Conservation (phyloP, 2,888 invertebrate species). For the Hesperia comma region DNA sequence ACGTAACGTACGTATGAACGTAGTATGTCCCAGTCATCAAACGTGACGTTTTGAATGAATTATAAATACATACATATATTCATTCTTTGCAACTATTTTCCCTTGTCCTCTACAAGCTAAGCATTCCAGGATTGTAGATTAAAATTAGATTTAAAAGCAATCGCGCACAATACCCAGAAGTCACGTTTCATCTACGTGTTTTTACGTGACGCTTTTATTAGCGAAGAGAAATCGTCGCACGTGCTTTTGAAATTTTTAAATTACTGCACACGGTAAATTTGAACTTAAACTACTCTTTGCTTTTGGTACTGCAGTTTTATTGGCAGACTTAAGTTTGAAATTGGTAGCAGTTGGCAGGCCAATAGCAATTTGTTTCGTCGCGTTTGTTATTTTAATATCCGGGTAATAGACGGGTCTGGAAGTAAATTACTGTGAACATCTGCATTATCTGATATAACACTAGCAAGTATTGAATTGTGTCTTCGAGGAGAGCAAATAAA, state of each 20-base stretch:
- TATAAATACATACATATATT: neutral
- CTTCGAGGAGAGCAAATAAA: too few relatives aligned
- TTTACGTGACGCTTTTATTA: constrained; percentile 33
- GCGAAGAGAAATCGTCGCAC: constrained; percentile 20
- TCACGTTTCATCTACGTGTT: constrained; percentile 27
- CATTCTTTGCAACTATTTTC: neutral
- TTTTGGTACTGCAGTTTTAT: neutral
- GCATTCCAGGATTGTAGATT: constrained; percentile 10
- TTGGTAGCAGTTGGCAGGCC: too few relatives aligned
- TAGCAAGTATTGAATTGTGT: too few relatives aligned
- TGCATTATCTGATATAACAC: too few relatives aligned
- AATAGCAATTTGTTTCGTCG: too few relatives aligned
- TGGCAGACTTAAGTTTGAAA: neutral
- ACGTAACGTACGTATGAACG: too few relatives aligned
- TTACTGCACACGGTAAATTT: constrained; percentile 7
- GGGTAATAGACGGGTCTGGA: too few relatives aligned
- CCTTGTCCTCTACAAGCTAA: neutral
- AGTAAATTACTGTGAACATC: too few relatives aligned
- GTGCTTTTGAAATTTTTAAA: constrained; percentile 25
- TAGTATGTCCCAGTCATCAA: too few relatives aligned
- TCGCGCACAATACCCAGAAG: constrained; percentile 18
- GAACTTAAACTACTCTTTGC: constrained; percentile 5
- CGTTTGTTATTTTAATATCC: too few relatives aligned
- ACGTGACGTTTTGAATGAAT: too few relatives aligned
- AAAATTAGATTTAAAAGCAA: constrained; percentile 29